A percentile compares a stretch with the other conserved stretches of the same genome.
Conservation (phyloP, 1,140 invertebrate genomes). For the Caenorhabditis tropicalis region DNA sequence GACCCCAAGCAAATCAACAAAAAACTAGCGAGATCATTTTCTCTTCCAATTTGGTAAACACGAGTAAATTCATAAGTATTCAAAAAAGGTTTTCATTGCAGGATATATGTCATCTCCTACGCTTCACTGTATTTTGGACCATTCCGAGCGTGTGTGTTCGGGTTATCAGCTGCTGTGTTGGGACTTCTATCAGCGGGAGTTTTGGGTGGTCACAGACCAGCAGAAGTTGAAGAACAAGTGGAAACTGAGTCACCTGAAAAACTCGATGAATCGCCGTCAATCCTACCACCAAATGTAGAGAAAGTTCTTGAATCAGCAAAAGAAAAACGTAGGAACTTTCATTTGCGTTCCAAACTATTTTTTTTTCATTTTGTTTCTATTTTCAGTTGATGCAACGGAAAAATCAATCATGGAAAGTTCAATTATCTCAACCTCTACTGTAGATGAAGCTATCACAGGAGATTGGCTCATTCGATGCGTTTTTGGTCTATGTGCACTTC, state of each 20-base stretch:
- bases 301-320: background rate
- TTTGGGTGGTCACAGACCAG: slow-evolving; percentile 52
- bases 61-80: background rate
- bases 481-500: slow-evolving; percentile 78
- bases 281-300: background rate
- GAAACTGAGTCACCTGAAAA: slow-evolving; percentile 32
- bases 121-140: slow-evolving; percentile 73
- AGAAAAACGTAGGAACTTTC: background rate
- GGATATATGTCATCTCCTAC: slow-evolving; percentile 72
- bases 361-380: background rate
- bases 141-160: slow-evolving; percentile 74
- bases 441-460: slow-evolving; percentile 72
- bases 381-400: slow-evolving; percentile 25
- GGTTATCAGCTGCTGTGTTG: slow-evolving; percentile 72
- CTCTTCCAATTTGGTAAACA: slow-evolving; percentile 64
- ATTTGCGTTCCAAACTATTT: background rate
- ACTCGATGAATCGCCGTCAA: background rate
- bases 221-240: slow-evolving; percentile 33
- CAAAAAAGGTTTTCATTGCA: slow-evolving; percentile 23
- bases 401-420: background rate
- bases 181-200: slow-evolving; percentile 73
- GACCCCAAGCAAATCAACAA: slow-evolving; percentile 64
- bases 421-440: background rate
- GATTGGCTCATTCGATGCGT: slow-evolving; percentile 79
- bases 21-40: slow-evolving; percentile 67